Base-by-base conservation (phyloP, 2,888 invertebrate species). In the Salticus scenicus region DNA sequence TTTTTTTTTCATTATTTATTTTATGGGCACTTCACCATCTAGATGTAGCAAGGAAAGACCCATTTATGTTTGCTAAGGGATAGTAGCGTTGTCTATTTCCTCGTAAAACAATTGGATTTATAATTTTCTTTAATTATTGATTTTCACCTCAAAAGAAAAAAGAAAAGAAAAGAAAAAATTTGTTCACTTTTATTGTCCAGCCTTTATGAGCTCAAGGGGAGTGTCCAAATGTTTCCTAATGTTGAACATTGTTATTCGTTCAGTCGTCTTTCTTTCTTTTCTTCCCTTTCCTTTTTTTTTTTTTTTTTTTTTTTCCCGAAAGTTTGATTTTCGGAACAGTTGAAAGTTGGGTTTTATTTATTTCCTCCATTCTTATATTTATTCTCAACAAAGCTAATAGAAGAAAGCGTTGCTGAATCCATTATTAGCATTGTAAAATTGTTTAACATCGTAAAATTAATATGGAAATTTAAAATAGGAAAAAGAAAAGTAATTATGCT, bases 81-180 rank as follows among this genome's bases (percentile, higher is more conserved):
- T 72, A 67, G 73, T 33, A 67, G 24, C 67, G 20, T n/a, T 31
- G 67, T 20, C 31, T 67, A 75, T 76, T 83, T 76, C 76, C 82
- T 76, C 76, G 76, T 83, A 76, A 47, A 83, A 83, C 82, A 83
- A 83, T 83, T 33, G 70, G 70, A 57, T n/a, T 64, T 17, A 7
- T 78, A 20, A 33, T 73, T 79, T 31, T 27, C 70, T 78, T 47
- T 47, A 10, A 17, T 70, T 41, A 14, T 70, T 41, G 4, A 69
- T n/a, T 24, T 67, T 14, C 28, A 28, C 28, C 17, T 28, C 17
- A 57, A 28, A 70, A 31, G 30, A 33, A 14, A 17, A 57, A 57
- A 31, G 72, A 27, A 20, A 31, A 20, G 57, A 33, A 42, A n/a
- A n/a, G n/a, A n/a, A n/a, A n/a, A n/a, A n/a, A n/a, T n/a, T 42